Base-by-base conservation (phyloP, 1,140 invertebrate genomes). In the Drosophila triauraria region DNA sequence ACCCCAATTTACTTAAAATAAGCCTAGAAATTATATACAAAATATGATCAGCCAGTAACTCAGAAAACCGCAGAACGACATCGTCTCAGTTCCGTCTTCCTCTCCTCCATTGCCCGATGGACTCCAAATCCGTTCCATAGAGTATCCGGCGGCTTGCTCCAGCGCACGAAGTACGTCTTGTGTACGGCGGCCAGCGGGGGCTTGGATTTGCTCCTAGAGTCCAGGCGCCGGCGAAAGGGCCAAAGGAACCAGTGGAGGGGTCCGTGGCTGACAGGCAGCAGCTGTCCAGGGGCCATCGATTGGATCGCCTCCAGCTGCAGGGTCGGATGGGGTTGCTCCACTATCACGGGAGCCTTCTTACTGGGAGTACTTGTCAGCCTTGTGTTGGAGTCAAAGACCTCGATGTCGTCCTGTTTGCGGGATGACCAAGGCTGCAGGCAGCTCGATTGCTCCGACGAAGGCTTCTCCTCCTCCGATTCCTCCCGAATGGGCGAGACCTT, bases 81-180 rank as follows among this genome's bases (percentile, higher is more conserved):
- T 1, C 91, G 82, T 15, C 91, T 82, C 20, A 92, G 51, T 7
- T 15, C 40, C 0, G 46, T 42, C n/a, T 60, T 76, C 2, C 57
- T 23, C 30, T 30, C 51, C 6, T 48, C 63, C 10, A n/a, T 20
- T 81, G 5, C 67, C 67, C 54, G 15, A 9, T 42, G 38, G 35
- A 88, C 82, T 27, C 88, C 88, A 9, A 79, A 91, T 25, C 86
- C 91, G 12, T 77, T 91, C 68, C 69, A 91, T 7, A 82, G 57
- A 2, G 85, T 85, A 1, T 91, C 80, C 30, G 91, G 87, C 12
- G 91, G 87, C 23, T 92, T 92, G 38, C 59, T 82, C 91, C 91
- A 92, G 2, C 78, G 63, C 2, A 92, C 80, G 30, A 92, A 92
- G 38, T 92, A 92, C 0, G 91, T 92, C 48, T 92, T 92, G 58